A percentile compares a stretch with the other conserved stretches of the same genome.
These are phyloP conservation scores for Netelia melanura DNA, from an alignment of 2,888 invertebrate species.

Conservation along the genomic window DNA sequence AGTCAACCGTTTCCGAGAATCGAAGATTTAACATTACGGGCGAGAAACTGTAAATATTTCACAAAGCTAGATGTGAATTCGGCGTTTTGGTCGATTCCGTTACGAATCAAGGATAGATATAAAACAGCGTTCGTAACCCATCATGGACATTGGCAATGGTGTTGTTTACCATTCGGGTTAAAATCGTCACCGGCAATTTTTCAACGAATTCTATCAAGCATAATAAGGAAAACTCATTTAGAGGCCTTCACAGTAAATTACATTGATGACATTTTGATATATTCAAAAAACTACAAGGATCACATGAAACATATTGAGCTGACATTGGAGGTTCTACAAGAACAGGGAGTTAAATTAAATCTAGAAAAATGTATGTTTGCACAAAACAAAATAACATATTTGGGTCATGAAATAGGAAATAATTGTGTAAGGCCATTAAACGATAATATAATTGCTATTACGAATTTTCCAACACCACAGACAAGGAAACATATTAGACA, in stretches of 20 bases:
- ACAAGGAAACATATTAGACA: too few relatives aligned
- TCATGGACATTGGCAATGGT: slow-evolving; percentile 63
- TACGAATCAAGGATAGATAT: slow-evolving; percentile 49
- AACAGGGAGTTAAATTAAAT: background rate
- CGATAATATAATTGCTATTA: too few relatives aligned
- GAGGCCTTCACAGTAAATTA: slow-evolving; percentile 53
- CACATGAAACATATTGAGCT: background rate
- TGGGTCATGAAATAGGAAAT: too few relatives aligned
- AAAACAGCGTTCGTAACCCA: slow-evolving; percentile 70
- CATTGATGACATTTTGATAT: too few relatives aligned
- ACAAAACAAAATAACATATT: background rate
- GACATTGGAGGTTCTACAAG: background rate
- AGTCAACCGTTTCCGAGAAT: slow-evolving; percentile 63
- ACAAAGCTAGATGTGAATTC: slow-evolving; percentile 59
- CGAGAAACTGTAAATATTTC: slow-evolving; percentile 24
- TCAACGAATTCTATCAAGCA: slow-evolving; percentile 68
- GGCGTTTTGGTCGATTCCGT: slow-evolving; percentile 49
- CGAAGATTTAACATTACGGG: slow-evolving; percentile 56
- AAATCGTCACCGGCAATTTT: slow-evolving; percentile 72
- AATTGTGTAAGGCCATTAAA: too few relatives aligned
- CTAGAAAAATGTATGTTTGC: background rate
- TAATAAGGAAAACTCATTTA: slow-evolving; percentile 68
- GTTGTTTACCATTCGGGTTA: slow-evolving; percentile 67
- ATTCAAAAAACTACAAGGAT: too few relatives aligned
- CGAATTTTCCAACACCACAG: too few relatives aligned